Conservation (phyloP, 2,797 vertebrate genomes). For the Acanthurus lineatus region DNA sequence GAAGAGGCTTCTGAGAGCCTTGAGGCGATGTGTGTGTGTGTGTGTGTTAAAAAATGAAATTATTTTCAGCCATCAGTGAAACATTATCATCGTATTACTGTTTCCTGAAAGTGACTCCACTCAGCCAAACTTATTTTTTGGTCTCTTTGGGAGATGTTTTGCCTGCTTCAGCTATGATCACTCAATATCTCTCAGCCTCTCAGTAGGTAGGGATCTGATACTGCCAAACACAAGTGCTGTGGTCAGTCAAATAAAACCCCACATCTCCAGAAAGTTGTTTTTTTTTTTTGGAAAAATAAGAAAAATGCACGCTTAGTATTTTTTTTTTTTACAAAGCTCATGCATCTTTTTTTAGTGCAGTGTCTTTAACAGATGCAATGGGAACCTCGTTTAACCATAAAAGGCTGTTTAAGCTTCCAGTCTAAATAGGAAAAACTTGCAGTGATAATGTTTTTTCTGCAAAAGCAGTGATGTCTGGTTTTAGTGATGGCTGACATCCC, state of each 20-base stretch:
- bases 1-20: constrained; percentile 30
- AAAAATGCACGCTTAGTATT: neutral
- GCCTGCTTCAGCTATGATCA: constrained; percentile 70
- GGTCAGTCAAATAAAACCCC: neutral
- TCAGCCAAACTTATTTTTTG: constrained; percentile 35
- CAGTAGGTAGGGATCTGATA: constrained; percentile 7
- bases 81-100: constrained; percentile 29
- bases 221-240: neutral
- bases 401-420: neutral
- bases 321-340: neutral
- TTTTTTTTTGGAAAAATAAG: constrained; percentile 8
- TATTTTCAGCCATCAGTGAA: constrained; percentile 48
- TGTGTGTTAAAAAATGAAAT: constrained; percentile 33
- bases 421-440: neutral
- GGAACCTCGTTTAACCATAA: neutral
- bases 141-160: constrained; percentile 56
- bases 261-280: neutral
- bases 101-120: constrained; percentile 32
- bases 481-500: constrained; percentile 9
- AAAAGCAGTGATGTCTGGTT: neutral
- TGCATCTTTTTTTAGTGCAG: neutral
- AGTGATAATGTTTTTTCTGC: constrained; percentile 4
- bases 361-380: too few relatives aligned
- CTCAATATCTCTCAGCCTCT: constrained; percentile 35
- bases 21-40: constrained; percentile 11